phyloP scores from a whole-genome alignment of 2,888 invertebrate species.

The Chymomyza caudatula region DNA sequence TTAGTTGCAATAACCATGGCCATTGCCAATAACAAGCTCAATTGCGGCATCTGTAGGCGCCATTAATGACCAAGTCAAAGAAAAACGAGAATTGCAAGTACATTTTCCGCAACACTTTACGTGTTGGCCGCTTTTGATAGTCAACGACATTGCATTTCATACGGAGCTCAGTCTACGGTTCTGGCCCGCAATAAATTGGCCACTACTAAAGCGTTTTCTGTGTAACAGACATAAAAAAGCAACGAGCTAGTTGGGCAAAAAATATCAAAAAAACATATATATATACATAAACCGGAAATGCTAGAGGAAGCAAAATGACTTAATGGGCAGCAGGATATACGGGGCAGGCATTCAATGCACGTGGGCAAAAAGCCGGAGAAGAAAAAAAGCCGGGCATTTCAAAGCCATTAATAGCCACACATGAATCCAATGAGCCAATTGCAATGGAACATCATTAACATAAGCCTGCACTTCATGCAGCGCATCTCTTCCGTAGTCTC shows the following conservation, averaged over 20 bases:
- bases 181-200: conserved; percentile 11
- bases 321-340: conserved; percentile 43
- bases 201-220: not conserved
- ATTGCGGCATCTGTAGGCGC: not conserved
- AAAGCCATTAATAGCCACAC: not conserved
- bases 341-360: conserved; percentile 15
- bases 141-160: conserved; percentile 1
- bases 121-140: conserved; percentile 38
- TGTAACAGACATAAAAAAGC: conserved; percentile 7
- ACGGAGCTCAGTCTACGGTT: not conserved
- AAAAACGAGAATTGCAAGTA: conserved; percentile 39
- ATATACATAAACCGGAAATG: conserved; percentile 58
- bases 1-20: not conserved
- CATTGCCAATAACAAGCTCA: not conserved
- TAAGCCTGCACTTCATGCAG: not conserved
- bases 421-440: not conserved
- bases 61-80: not conserved
- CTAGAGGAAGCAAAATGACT: conserved; percentile 69
- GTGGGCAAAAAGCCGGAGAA: not conserved
- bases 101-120: conserved; percentile 57
- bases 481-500: not conserved
- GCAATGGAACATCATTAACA: not conserved
- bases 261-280: conserved; percentile 2
- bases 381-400: not conserved
- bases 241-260: conserved; percentile 44